Evolutionary conservation across 2,113 vertebrate species (phyloP), one percentile per base, ranked within the genome.

Genomic region (Prietella phreatophila): DNA sequence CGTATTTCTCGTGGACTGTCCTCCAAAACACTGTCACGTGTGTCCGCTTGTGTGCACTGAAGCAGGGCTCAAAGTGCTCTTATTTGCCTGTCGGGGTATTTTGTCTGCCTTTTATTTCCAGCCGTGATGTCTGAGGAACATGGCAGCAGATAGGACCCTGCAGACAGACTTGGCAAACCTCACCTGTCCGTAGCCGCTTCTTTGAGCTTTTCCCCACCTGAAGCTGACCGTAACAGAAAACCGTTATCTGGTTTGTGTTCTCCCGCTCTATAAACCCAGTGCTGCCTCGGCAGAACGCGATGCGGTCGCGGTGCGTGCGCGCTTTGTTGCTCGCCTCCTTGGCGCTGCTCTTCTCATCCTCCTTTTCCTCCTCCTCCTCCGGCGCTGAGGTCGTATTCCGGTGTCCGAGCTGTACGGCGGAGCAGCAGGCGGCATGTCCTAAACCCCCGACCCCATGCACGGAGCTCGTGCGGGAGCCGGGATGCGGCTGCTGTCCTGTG

Each of bases 401-500:
- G 86, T 98, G 97, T 90, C 96, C 96, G 27, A 95, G 95, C 39
- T 98, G 97, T 92, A 95, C 94, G 0, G 93, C 95, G 1, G 95
- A 96, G 87, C 94, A 89, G 55, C 91, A 94, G 69, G 92, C 94
- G 80, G 93, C 90, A 8, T 97, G 96, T 81, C 92, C 91, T 17
- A 90, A 91, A 83, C 91, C 94, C 47, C 89, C 91, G 22, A 79
- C 89, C 39, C 81, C 87, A 14, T 97, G 97, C 91, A 56, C 88
- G 0, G 96, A 97, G 92, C 94, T 97, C 61, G 96, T 97, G 86
- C 92, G 96, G 61, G 96, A 97, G 91, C 95, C 96, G 4, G 96
- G 96, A 91, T 97, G 97, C 58, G 97, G 97, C 90, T 98, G 97
- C 95, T 96, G 96, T 69, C 96, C 97, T 1, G 94, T 96, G 87